These are phyloP conservation scores for Acanthisitta chloris DNA, from an alignment of 2,113 vertebrate genomes.

Conservation along the genomic window DNA sequence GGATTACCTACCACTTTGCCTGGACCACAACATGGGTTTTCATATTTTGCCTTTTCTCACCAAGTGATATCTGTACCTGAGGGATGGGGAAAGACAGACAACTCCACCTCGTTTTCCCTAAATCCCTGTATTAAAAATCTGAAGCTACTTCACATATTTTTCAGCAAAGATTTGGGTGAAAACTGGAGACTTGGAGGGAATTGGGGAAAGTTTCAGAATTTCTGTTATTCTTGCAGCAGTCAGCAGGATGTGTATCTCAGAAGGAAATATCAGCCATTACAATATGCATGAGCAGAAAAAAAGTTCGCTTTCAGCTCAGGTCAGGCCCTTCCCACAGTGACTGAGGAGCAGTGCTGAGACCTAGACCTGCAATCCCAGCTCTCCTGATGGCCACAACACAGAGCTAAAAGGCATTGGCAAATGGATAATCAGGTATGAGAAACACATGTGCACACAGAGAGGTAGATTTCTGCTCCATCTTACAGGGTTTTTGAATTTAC, in stretches of 20 bases:
- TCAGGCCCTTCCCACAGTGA: neutral
- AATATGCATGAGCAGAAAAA: neutral
- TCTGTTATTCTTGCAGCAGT: neutral
- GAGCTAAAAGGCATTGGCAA: neutral
- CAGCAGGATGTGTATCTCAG: neutral
- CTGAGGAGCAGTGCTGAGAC: neutral
- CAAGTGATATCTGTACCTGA: neutral
- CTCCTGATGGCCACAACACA: neutral
- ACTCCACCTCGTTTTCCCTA: neutral
- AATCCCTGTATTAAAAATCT: neutral
- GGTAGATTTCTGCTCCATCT: neutral
- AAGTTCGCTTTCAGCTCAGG: neutral
- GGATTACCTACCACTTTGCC: neutral
- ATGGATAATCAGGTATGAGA: neutral
- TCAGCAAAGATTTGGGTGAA: neutral
- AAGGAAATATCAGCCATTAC: accelerated
- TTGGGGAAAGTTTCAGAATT: neutral
- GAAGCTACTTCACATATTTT: neutral
- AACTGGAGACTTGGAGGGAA: neutral
- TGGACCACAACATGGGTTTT: neutral
- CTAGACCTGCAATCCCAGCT: neutral
- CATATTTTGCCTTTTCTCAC: neutral
- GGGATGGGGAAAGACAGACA: neutral
- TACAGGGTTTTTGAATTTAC: neutral
- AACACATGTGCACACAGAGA: accelerated